Evolutionary conservation across 2,113 vertebrate genomes (phyloP), one percentile per base, ranked within the genome.

Genomic region (Micromys minutus): DNA sequence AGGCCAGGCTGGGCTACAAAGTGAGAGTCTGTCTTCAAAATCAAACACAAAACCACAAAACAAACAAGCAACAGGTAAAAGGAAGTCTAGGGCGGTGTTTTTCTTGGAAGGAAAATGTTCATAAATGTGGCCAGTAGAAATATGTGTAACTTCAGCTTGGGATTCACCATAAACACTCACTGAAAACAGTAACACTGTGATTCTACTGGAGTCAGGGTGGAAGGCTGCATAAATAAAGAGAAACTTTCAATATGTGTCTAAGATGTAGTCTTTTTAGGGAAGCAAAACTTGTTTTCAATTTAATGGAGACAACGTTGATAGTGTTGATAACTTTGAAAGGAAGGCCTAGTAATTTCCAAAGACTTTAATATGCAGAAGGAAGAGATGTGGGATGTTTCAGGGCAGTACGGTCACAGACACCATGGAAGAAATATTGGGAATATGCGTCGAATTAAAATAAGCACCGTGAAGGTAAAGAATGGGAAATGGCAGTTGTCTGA

Each of bases 231-330:
- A 91, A 71, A 91, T 15, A 65, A 36, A 24, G 2, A 91, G 42
- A 95, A 92, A 81, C 6, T 71, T 93, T 45, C 42, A 86, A 80
- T 84, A 72, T 72, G 75, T 94, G 45, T 91, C 76, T 86, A 80
- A 61, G 94, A 79, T 72, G 24, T 45, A 57, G 47, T 87, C 45
- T 94, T 75, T 69, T 86, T 75, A 34, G 7, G n/a, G 52, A 75
- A 95, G 71, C 47, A 21, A 76, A 4, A 19, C 34, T 42, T 76
- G 39, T 67, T 91, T 89, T 94, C 29, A 76, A 83, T 29, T 39
- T 79, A n/a, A 71, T 86, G 24, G 34, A 42, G 42, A 94, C 79
- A 88, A 87, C 34, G 31, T 19, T 9, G 90, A 89, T 10, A 77
- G 29, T 39, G 89, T 8, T 42, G 57, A 10, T 83, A 45, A 65